Base-by-base conservation (phyloP, 2,888 invertebrate species). In the Mycalesis mineus region DNA sequence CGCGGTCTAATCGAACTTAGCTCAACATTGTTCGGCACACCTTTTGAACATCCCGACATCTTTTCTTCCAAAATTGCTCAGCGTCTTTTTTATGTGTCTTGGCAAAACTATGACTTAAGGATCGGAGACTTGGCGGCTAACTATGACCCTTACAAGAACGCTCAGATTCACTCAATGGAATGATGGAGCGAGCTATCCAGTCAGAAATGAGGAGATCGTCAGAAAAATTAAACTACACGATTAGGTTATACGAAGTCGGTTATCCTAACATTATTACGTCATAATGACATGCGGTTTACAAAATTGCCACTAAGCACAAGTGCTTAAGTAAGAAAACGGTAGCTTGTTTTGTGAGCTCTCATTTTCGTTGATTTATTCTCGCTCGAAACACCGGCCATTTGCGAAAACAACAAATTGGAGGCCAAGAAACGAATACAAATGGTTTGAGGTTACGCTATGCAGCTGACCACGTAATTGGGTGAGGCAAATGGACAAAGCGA, bases 381-480 rank as follows among this genome's bases (percentile, higher is more conserved):
- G 33, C 37, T 28, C 53, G 44, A 17, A 51, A 51, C 51, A 57
- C 50, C 51, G 57, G 57, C 57, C 50, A 57, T 57, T 57, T 57
- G 53, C 42, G 53, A 57, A 37, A 45, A 57, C 42, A 57, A 57
- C 57, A 57, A 57, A 57, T 57, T 57, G 57, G 50, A 37, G 57
- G 50, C 57, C 39, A 51, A 56, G 56, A 51, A 57, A 57, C 57
- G 51, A 51, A 45, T 51, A 57, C 51, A 57, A 57, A 57, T 51
- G 56, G 44, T 15, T 56, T 51, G 39, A 57, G 39, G 45, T 45
- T 37, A 28, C 53, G 37, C 51, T 57, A 57, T 57, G 57, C 57
- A 57, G 57, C 57, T 57, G 45, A 57, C 57, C 57, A 45, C 51
- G 51, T 57, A 57, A 57, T 57, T 57, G 51, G 57, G 45, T 40